Conservation (phyloP, 2,888 invertebrate species). For the Stenichneumon culpator region DNA sequence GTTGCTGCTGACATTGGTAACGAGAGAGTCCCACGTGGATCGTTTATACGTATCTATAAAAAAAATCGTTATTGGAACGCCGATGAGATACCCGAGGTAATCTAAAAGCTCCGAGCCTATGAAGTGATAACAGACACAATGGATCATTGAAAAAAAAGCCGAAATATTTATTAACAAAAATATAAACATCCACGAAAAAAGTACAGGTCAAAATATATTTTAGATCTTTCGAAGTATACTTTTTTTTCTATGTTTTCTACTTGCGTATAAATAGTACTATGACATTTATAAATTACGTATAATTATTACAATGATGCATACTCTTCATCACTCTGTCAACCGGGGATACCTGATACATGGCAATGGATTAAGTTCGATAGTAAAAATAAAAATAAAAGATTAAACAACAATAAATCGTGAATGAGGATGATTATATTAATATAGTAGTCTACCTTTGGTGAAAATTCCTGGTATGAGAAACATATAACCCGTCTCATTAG, state of each 20-base stretch:
- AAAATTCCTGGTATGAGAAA: slow-evolving; percentile 24
- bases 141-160: not conserved
- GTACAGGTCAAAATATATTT: not conserved
- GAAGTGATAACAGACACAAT: not conserved
- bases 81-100: not conserved
- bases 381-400: not conserved
- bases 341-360: slow-evolving; percentile 47
- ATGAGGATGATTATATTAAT: slow-evolving; percentile 20
- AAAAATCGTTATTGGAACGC: not conserved
- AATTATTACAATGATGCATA: slow-evolving; percentile 23
- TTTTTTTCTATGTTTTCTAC: not conserved
- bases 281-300: slow-evolving; percentile 46
- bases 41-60: not conserved
- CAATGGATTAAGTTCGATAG: slow-evolving; percentile 38
- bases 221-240: not conserved
- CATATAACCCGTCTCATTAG: slow-evolving; percentile 4
- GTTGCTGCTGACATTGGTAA: slow-evolving; percentile 29
- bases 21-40: not conserved
- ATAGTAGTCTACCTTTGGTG: slow-evolving; percentile 56
- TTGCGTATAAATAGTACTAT: slow-evolving; percentile 44
- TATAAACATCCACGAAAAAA: not conserved
- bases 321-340: slow-evolving; percentile 40
- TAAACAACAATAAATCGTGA: not conserved
- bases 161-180: slow-evolving; percentile 23
- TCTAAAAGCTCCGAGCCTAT: not conserved